Base-by-base conservation (phyloP, 2,113 vertebrate genomes). In the Clarias magur region DNA sequence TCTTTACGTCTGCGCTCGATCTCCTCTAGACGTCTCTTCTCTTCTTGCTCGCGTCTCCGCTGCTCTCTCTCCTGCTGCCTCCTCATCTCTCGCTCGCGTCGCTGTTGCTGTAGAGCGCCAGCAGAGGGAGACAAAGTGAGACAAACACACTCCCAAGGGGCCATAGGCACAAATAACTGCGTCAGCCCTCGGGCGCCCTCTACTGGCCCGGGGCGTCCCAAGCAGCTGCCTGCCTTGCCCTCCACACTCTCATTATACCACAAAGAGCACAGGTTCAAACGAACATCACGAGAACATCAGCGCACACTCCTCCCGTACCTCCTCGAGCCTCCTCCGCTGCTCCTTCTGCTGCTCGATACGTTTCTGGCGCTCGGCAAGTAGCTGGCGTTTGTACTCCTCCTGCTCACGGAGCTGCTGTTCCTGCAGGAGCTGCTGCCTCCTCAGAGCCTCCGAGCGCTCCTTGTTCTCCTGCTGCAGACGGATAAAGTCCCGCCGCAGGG, bases 401-500 rank as follows among this genome's bases (percentile, higher is more conserved):
- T 99, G 98, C 90, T 99, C 98, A 0, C 98, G 95, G 84, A 99
- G 96, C 94, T 99, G 98, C 88, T 99, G 98, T 91, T 99, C 97
- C 94, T 99, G 98, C 3, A 99, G 95, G 38, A 97, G 96, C 94
- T 99, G 98, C 91, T 99, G 98, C 82, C 98, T 95, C 59, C 98
- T 95, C 93, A 99, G 95, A 5, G 98, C 98, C 94, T 99, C 98
- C 0, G 97, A 98, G 6, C 98, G 96, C 89, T 99, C 98, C 97
- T 99, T 99, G 94, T 99, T 99, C 95, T 99, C 98, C 95, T 99
- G 98, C 94, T 99, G 98, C 86, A 99, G 94, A 1, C 98, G 96
- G 93, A 99, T 95, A 93, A 99, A 99, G 95, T 99, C 98, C 38
- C 98, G 95, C 17, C 98, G 96, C 86, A 99, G 93, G 0, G 98